Evolutionary conservation across 2,797 vertebrate species (phyloP).

Genomic region (Rhinophrynus dorsalis): DNA sequence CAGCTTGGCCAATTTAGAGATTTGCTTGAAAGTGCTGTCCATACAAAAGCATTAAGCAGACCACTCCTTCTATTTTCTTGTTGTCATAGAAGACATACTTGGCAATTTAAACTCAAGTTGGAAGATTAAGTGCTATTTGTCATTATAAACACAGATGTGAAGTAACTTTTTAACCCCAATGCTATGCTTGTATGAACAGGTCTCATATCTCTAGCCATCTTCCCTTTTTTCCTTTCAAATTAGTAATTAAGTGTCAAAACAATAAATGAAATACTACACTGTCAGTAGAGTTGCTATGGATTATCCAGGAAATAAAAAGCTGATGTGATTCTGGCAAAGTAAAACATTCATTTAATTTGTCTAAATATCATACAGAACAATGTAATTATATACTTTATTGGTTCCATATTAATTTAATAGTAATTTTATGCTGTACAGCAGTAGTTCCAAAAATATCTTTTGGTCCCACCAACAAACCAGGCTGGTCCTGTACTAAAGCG

Average conservation of each 20-base stretch:
- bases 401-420: too few species aligned
- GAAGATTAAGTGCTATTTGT: constrained; percentile 67
- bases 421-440: too few species aligned
- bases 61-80: constrained; percentile 64
- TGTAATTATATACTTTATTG: too few species aligned
- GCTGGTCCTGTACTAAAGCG: too few species aligned
- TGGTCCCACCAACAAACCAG: too few species aligned
- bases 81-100: constrained; percentile 74
- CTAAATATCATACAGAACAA: too few species aligned
- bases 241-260: constrained; percentile 33
- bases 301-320: not conserved
- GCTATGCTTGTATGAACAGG: constrained; percentile 77
- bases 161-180: constrained; percentile 67
- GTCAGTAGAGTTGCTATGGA: not conserved
- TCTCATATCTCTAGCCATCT: constrained; percentile 8
- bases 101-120: constrained; percentile 58
- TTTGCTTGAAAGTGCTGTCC: constrained; percentile 70
- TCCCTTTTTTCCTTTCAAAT: constrained; percentile 47
- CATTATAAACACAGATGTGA: constrained; percentile 72
- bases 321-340: not conserved
- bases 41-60: constrained; percentile 65
- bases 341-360: too few species aligned
- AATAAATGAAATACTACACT: not conserved
- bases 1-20: constrained; percentile 62
- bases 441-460: too few species aligned